These are phyloP conservation scores for Plestiodon gilberti DNA, from an alignment of 2,113 vertebrate genomes.

Conservation along the genomic window DNA sequence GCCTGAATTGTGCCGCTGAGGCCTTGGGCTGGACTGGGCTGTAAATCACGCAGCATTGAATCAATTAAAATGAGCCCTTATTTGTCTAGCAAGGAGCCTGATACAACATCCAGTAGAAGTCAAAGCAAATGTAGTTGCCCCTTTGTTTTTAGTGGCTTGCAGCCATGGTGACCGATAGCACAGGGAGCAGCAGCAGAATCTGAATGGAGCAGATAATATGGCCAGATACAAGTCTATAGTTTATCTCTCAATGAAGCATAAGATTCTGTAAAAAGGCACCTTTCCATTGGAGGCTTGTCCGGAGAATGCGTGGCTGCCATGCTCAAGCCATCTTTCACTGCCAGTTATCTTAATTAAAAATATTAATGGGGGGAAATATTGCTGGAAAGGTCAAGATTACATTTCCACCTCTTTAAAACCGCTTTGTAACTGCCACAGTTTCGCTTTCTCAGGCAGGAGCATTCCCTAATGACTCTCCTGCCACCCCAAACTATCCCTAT, in stretches of 20 bases:
- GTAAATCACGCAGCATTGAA: not conserved
- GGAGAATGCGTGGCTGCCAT: conserved; percentile 19
- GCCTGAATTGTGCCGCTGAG: no score
- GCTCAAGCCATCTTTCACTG: conserved; percentile 54
- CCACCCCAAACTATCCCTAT: not conserved
- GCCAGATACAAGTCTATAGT: conserved; percentile 1
- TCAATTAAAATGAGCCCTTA: not conserved
- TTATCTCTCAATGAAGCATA: not conserved
- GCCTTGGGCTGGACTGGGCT: no score
- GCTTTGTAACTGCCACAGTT: conserved; percentile 64
- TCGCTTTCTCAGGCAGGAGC: conserved; percentile 45
- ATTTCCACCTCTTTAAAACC: conserved; percentile 28
- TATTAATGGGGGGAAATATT: conserved; percentile 58
- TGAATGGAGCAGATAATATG: conserved; percentile 5
- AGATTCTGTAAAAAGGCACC: fast-evolving
- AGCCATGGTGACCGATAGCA: not conserved
- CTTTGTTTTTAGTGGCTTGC: not conserved
- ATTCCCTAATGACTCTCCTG: conserved; percentile 35
- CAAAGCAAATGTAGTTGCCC: not conserved
- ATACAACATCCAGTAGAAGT: not conserved
- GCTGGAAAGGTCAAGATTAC: conserved; percentile 55
- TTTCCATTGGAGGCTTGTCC: not conserved
- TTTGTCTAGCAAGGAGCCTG: not conserved
- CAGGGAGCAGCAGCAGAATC: not conserved
- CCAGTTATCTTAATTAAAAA: conserved; percentile 71